Conservation (phyloP, 2,888 invertebrate genomes). For the Habroteleia sp. region DNA sequence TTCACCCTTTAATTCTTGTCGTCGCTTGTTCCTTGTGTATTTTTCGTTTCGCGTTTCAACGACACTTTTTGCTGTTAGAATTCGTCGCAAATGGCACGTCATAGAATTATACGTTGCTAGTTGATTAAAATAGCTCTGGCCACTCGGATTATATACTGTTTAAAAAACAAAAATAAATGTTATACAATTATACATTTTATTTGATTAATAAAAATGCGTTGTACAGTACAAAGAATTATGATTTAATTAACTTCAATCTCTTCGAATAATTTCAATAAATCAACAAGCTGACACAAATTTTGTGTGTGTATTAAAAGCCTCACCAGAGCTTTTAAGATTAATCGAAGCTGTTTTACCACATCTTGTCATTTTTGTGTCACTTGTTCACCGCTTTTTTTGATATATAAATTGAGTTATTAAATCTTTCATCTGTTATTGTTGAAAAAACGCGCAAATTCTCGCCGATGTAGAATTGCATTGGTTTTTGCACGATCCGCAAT, state of each 20-base stretch:
- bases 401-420: too few relatives aligned
- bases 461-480: neutral
- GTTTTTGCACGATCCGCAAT: too few relatives aligned
- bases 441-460: neutral
- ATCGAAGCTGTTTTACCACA: constrained; percentile 60
- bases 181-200: constrained; percentile 1
- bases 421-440: too few relatives aligned
- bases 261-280: constrained; percentile 23
- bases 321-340: constrained; percentile 71
- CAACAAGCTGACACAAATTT: constrained; percentile 19
- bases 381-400: too few relatives aligned
- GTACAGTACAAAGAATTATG: neutral
- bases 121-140: constrained; percentile 76
- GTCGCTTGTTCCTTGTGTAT: constrained; percentile 63
- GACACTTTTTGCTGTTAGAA: constrained; percentile 74
- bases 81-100: constrained; percentile 75
- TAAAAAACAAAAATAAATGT: constrained; percentile 21
- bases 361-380: constrained; percentile 71
- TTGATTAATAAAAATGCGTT: neutral
- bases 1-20: constrained; percentile 44
- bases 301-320: constrained; percentile 34
- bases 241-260: constrained; percentile 17
- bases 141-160: constrained; percentile 75
- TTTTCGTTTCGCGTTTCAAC: constrained; percentile 74
- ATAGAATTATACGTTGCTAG: constrained; percentile 75